Evolutionary conservation across 1,140 invertebrate genomes (phyloP), one percentile per base, ranked within the genome.

Genomic region (Eupeodes corollae): DNA sequence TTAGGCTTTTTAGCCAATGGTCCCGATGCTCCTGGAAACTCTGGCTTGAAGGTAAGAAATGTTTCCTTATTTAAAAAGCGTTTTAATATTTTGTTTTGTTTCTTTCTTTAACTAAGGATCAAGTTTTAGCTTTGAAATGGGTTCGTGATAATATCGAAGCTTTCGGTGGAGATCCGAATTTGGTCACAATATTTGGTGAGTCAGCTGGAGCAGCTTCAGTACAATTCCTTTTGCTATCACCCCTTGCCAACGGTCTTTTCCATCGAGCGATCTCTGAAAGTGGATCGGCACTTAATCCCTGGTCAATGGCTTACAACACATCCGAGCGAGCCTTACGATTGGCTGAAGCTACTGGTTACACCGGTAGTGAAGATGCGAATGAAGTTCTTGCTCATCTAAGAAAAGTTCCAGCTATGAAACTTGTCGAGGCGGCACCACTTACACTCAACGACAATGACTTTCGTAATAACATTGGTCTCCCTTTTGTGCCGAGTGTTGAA

Each of bases 191-290:
- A 26, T 77, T 77, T 47, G 77, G 77, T 1, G 70, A 78, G 57
- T 77, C 75, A 31, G 72, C 73, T 6, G 77, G 77, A 5, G 73
- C 59, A 2, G 69, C 66, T 0, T 61, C 71, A 1, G 68, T 72
- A 1, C 70, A 74, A 35, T 55, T 74, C 14, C 42, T 77, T 3
- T 67, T 76, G n/a, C 63, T 76, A 3, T 77, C 75, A 19, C 73
- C 75, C 0, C 42, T 72, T 30, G 62, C 73, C 1, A 73, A 73
- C 54, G 70, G 73, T 45, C 56, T 82, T 5, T 82, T 84, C 51
- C 79, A 75, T 51, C 74, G 74, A 54, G 80, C 73, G 1, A 79
- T 84, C 19, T 65, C 77, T 3, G 74, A 80, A 67, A 82, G 82
- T 52, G 84, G 85, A 0, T 77, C 75, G 5, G 77, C 78, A 0